A percentile compares a stretch with the other conserved stretches of the same genome.
phyloP scores from a whole-genome alignment of 2,113 vertebrate genomes.

The Balaeniceps rex region DNA sequence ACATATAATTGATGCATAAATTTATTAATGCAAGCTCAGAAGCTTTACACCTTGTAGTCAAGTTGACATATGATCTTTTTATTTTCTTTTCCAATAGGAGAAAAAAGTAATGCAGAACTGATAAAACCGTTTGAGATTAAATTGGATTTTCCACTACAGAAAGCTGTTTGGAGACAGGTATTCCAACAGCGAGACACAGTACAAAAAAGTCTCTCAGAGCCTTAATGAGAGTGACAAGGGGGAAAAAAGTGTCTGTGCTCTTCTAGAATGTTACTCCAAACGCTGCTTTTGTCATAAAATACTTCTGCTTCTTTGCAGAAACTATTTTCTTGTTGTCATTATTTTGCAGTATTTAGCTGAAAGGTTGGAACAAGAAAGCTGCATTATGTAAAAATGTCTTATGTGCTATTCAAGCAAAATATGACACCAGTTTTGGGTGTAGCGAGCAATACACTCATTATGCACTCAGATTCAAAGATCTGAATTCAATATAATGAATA shows the following conservation, averaged over 20 bases:
- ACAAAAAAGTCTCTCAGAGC: conserved; percentile 26
- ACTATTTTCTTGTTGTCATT: conserved; percentile 34
- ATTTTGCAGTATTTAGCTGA: conserved; percentile 10
- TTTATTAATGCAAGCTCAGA: conserved; percentile 68
- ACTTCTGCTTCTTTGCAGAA: conserved; percentile 16
- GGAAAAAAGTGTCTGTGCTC: not conserved
- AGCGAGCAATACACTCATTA: not conserved
- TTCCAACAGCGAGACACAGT: conserved; percentile 18
- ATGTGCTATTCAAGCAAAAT: not conserved
- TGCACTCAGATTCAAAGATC: not conserved
- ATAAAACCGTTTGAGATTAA: conserved; percentile 71
- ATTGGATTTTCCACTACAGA: conserved; percentile 74
- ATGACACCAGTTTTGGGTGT: not conserved
- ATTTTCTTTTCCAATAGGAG: conserved; percentile 66
- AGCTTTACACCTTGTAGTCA: conserved; percentile 56
- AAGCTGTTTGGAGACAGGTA: conserved; percentile 67
- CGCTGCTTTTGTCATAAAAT: conserved; percentile 32
- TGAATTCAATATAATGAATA: not conserved
- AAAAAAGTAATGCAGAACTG: conserved; percentile 66
- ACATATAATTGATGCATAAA: conserved; percentile 63
- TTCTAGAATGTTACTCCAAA: conserved; percentile 29
- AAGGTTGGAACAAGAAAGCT: conserved; percentile 48
- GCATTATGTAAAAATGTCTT: conserved; percentile 35
- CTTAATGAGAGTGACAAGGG: conserved; percentile 65
- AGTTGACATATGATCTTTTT: conserved; percentile 65